Base-by-base conservation (phyloP, 2,888 invertebrate genomes). In the Synanthedon myopaeformis region DNA sequence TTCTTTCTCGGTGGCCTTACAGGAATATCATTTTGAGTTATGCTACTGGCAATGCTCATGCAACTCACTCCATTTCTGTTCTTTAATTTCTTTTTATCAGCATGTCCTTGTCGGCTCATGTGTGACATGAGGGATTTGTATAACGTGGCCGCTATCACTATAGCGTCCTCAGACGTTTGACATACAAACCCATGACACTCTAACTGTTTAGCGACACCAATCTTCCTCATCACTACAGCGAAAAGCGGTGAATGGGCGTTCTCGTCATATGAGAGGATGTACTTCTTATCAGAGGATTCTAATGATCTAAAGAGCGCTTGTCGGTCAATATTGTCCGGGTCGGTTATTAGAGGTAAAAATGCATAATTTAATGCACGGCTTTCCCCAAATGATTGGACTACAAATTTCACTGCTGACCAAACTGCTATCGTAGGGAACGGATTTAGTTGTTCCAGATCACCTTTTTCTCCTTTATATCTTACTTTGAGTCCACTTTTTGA, bases 101-200 rank as follows among this genome's bases (percentile, higher is more conserved):
- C 68, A 63, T 85, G 84, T 58, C 84, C 84, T 61, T 86, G 87
- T 56, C 90, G 88, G 74, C 91, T 92, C 89, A 94, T 93, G 70
- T 93, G 93, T 57, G 94, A 92, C 88, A 96, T 93, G 54, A 96
- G 88, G 42, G 95, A 95, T 81, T 96, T 94, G 82, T 96, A 96
- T 62, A 96, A 88, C 59, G 96, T 96, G 51, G 96, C 96, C 12
- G 96, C 96, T 65, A 96, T 94, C 0, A 96, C 95, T 45, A 96
- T 94, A 58, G 96, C 96, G 79, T 96, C 96, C 82, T 96, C 96
- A 41, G 95, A 93, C 66, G 93, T 93, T 77, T 93, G 93, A 79
- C 96, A 96, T 64, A 95, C 93, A 81, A 96, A 96, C 51, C 94
- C 96, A 86, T 96, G 96, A 79, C 96, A 96, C 85, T 96, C 95